Base-by-base conservation (phyloP, 2,888 invertebrate species). In the Drepanosiphum platanoidis region DNA sequence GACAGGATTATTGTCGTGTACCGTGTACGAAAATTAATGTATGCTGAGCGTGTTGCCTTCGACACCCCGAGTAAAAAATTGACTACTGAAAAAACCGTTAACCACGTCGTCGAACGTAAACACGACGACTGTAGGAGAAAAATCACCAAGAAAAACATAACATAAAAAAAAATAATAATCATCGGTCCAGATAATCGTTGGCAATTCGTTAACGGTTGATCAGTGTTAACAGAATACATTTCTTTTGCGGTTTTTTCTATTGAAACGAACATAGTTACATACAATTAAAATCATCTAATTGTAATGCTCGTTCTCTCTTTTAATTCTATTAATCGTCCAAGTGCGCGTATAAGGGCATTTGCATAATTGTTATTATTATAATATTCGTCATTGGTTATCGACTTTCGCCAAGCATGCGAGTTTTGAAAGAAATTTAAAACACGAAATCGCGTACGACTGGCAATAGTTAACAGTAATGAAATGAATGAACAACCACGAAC, bases 401-500 rank as follows among this genome's bases (percentile, higher is more conserved):
- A 18, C 1, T 78, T 61, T 61, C 18, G 27, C 15, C 13, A 18
- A 30, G 3, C 34, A 79, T 34, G n/a, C 46, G 15, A 66, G 32
- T 46, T 42, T 30, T 66, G n/a, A 32, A 42, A 78, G 18, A 11
- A 78, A 32, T 66, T 66, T 3, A n/a, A 32, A 79, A 79, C 46
- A 68, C 34, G n/a, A 66, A 1, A 39, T 32, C 13, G 15, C 15
- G n/a, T 9, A 27, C 13, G 22, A 64, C 32, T 30, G 30, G 42
- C 22, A 39, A 36, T 46, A 46, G 11, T 46, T 52, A 18, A 52
- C 7, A 18, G 13, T 30, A 27, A 30, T 15, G 3, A 34, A 58
- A 34, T 18, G 39, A 61, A 77, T 30, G 18, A 3, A 39, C 9
- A 77, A 77, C 36, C 36, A 77, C 39, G 27, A 39, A 75, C 75